Conservation (phyloP, 2,888 invertebrate species). For the Pseudococcus viburni region DNA sequence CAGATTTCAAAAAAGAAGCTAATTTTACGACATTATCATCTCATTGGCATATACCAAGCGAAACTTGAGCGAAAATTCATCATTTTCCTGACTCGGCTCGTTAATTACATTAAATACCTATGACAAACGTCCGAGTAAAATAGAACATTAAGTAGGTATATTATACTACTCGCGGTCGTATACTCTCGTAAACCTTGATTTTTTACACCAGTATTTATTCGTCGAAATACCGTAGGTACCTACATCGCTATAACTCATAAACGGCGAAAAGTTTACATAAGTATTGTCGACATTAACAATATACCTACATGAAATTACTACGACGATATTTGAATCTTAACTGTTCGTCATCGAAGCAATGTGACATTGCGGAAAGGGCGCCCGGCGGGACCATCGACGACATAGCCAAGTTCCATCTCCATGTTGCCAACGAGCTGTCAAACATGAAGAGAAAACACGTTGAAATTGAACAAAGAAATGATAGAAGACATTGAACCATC, state of each 20-base stretch:
- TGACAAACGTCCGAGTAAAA: neutral
- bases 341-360: neutral
- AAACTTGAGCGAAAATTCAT: neutral
- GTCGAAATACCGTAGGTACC: neutral
- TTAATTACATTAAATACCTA: neutral
- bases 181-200: slow-evolving; percentile 14
- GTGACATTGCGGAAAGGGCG: slow-evolving; percentile 46
- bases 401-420: slow-evolving; percentile 30
- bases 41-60: neutral
- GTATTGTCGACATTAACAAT: slow-evolving; percentile 1
- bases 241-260: neutral
- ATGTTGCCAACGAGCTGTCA: slow-evolving; percentile 39
- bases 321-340: slow-evolving; percentile 3
- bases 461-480: slow-evolving; percentile 46
- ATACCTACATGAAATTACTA: neutral
- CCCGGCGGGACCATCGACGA: neutral
- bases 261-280: neutral
- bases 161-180: neutral
- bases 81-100: neutral
- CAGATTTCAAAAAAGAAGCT: neutral
- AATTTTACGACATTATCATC: neutral
- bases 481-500: slow-evolving; percentile 27
- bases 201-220: neutral
- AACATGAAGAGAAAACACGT: slow-evolving; percentile 9
- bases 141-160: neutral